Conservation (phyloP, 2,888 invertebrate genomes). For the Ellobium chinense region DNA sequence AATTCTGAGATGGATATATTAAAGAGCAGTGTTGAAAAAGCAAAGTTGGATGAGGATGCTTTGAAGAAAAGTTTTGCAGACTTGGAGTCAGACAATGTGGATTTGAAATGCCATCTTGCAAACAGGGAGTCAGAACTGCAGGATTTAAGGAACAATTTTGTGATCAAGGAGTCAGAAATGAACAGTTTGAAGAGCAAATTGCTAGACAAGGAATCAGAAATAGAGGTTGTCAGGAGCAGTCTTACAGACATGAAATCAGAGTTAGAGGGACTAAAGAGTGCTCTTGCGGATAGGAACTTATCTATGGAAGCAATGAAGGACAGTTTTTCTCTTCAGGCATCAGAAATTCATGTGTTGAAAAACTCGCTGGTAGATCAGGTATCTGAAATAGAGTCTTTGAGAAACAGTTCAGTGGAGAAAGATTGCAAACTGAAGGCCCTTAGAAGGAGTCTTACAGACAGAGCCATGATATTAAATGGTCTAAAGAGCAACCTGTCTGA, state of each 20-base stretch:
- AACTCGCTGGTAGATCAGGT: background rate
- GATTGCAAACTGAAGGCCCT: background rate
- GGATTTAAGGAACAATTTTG: background rate
- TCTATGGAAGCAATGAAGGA: background rate
- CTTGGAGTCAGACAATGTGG: background rate
- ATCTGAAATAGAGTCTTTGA: background rate
- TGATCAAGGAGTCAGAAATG: background rate
- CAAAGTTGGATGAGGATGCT: background rate
- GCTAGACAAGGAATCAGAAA: background rate
- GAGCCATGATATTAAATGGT: background rate
- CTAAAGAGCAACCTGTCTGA: background rate
- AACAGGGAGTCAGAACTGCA: background rate
- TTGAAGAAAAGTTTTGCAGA: background rate
- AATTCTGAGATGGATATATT: background rate
- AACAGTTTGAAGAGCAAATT: background rate
- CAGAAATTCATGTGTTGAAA: background rate
- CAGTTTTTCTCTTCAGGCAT: background rate
- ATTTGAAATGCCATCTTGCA: background rate
- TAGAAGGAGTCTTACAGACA: background rate
- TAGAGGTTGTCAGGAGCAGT: background rate
- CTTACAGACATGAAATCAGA: background rate
- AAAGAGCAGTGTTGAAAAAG: background rate
- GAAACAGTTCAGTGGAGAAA: background rate
- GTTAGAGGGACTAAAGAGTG: background rate
- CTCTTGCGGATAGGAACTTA: background rate